These are phyloP conservation scores for Sminthopsis crassicaudata DNA, from an alignment of 2,113 vertebrate species.

Conservation along the genomic window DNA sequence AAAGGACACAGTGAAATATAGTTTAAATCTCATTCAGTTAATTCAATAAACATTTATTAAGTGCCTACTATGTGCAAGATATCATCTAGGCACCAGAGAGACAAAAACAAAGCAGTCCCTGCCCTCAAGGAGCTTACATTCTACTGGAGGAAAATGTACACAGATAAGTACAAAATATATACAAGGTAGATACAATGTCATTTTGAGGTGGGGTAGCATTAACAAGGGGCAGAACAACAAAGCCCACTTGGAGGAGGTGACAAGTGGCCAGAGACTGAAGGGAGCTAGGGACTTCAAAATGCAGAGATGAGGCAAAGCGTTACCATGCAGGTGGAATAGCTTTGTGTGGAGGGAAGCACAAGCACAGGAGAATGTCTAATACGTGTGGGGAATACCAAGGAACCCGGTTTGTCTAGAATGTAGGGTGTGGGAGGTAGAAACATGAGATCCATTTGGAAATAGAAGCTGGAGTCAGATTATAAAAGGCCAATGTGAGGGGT, in stretches of 20 bases:
- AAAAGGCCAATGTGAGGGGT: not conserved
- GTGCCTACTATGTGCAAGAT: not conserved
- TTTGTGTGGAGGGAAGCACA: not conserved
- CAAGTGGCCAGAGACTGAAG: not conserved
- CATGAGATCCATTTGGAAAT: not conserved
- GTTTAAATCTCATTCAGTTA: not conserved
- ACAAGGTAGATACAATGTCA: not conserved
- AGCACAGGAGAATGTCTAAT: not conserved
- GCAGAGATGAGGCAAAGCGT: not conserved
- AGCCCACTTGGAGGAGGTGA: not conserved
- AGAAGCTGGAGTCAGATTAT: not conserved
- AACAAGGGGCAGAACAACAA: not conserved
- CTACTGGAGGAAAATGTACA: not conserved
- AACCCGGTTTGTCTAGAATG: not conserved
- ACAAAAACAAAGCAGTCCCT: not conserved
- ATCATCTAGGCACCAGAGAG: not conserved
- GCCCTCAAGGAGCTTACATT: not conserved
- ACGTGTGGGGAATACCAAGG: not conserved
- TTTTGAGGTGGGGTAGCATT: not conserved
- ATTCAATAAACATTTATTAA: constrained; percentile 1
- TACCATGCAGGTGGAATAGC: not conserved
- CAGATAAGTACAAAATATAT: not conserved
- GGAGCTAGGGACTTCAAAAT: not conserved
- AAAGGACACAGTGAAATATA: not conserved
- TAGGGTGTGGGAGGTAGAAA: not conserved